Conservation (phyloP, 2,113 vertebrate species). For the Pyrgilauda ruficollis region DNA sequence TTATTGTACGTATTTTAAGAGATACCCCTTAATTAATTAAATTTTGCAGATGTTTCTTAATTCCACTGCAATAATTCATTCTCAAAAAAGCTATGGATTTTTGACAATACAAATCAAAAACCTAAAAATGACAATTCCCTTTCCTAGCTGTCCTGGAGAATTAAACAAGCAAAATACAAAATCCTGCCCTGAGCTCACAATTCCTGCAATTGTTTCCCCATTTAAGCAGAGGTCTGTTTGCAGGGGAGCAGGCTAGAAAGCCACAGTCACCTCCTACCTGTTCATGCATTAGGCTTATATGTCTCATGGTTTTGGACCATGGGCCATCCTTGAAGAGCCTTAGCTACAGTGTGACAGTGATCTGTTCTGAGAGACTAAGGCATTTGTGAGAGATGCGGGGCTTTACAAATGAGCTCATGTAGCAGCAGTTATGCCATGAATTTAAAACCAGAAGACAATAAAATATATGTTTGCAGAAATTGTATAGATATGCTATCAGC, state of each 20-base stretch:
- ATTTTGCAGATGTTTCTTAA: not conserved
- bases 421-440: not conserved
- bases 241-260: not conserved
- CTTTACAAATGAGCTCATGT: not conserved
- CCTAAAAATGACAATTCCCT: not conserved
- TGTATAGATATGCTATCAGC: not conserved
- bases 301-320: rapidly evolving
- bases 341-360: not conserved
- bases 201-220: not conserved
- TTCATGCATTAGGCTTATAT: not conserved
- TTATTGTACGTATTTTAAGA: not conserved
- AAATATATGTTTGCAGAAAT: not conserved
- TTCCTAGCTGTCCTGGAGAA: not conserved
- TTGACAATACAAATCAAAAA: not conserved
- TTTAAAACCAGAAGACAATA: not conserved
- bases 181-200: not conserved
- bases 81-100: not conserved
- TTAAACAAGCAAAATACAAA: not conserved
- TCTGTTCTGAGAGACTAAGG: not conserved
- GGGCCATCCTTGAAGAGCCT: not conserved
- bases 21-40: not conserved
- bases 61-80: not conserved
- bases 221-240: not conserved
- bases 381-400: not conserved
- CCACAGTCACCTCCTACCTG: not conserved